Conservation (phyloP, 2,797 vertebrate species). For the Cyclura pinguis region DNA sequence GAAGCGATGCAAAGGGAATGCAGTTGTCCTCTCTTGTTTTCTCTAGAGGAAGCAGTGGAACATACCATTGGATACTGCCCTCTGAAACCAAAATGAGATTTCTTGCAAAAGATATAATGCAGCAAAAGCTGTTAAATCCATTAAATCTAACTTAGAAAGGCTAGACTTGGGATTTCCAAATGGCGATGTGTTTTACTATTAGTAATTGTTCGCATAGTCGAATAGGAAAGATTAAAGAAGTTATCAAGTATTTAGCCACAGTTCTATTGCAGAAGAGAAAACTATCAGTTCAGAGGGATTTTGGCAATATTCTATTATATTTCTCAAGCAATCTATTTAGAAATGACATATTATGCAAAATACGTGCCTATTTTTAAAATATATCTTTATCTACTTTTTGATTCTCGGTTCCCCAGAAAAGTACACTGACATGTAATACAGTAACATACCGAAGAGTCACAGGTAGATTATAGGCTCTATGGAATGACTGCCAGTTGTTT, state of each 20-base stretch:
- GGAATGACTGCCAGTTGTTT: slow-evolving; percentile 53
- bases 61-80: too few species aligned
- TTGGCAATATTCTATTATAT: slow-evolving; percentile 24
- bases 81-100: slow-evolving; percentile 64
- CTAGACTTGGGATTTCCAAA: slow-evolving; percentile 76
- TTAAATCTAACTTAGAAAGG: slow-evolving; percentile 76
- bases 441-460: slow-evolving; percentile 60
- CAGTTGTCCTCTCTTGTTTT: too few species aligned
- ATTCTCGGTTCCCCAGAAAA: slow-evolving; percentile 57
- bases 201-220: slow-evolving; percentile 61
- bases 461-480: slow-evolving; percentile 62
- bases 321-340: slow-evolving; percentile 42
- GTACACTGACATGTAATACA: slow-evolving; percentile 37
- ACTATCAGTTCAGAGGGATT: slow-evolving; percentile 34
- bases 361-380: slow-evolving; percentile 57
- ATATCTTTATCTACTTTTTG: slow-evolving; percentile 58
- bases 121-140: slow-evolving; percentile 70
- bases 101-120: slow-evolving; percentile 60
- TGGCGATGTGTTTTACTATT: slow-evolving; percentile 61
- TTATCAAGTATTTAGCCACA: slow-evolving; percentile 52
- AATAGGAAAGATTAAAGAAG: slow-evolving; percentile 60
- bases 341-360: slow-evolving; percentile 63
- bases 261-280: slow-evolving; percentile 46
- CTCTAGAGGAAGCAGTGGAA: too few species aligned
- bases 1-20: too few species aligned